Evolutionary conservation across 2,797 vertebrate genomes (phyloP).

Genomic region (Chaetophractus vellerosus): DNA sequence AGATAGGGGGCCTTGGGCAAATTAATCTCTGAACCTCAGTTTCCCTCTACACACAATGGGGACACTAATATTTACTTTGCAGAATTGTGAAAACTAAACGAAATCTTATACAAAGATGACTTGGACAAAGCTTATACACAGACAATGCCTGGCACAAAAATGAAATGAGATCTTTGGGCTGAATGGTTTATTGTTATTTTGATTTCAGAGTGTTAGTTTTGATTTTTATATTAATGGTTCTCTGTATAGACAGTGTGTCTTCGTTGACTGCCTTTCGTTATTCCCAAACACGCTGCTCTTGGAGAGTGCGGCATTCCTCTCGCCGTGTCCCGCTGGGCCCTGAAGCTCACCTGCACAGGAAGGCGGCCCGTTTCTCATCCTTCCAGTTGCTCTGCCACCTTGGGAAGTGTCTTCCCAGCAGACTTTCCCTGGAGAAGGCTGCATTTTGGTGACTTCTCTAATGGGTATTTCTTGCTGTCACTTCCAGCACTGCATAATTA

Average conservation of each 20-base stretch:
- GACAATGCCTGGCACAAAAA: not conserved
- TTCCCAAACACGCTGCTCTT: constrained; percentile 48
- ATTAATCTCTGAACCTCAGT: not conserved
- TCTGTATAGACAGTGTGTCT: not conserved
- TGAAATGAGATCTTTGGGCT: not conserved
- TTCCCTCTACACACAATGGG: not conserved
- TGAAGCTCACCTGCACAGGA: not conserved
- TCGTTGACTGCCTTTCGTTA: not conserved
- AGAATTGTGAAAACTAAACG: not conserved
- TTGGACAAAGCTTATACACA: not conserved
- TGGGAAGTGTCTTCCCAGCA: constrained; percentile 76
- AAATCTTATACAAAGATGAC: not conserved
- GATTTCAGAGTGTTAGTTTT: not conserved
- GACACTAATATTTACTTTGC: not conserved
- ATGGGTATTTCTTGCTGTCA: constrained; percentile 82
- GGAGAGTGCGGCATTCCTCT: not conserved
- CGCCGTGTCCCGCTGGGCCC: not conserved
- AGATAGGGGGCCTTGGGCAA: not conserved
- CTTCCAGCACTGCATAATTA: constrained; percentile 65
- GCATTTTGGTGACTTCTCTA: constrained; percentile 69
- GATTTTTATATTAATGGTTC: not conserved
- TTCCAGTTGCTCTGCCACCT: not conserved
- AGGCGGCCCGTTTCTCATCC: not conserved
- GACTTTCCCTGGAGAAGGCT: constrained; percentile 73
- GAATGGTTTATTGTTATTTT: constrained; percentile 14